Evolutionary conservation across 2,113 vertebrate species (phyloP).

Genomic region (Ameiurus melas): DNA sequence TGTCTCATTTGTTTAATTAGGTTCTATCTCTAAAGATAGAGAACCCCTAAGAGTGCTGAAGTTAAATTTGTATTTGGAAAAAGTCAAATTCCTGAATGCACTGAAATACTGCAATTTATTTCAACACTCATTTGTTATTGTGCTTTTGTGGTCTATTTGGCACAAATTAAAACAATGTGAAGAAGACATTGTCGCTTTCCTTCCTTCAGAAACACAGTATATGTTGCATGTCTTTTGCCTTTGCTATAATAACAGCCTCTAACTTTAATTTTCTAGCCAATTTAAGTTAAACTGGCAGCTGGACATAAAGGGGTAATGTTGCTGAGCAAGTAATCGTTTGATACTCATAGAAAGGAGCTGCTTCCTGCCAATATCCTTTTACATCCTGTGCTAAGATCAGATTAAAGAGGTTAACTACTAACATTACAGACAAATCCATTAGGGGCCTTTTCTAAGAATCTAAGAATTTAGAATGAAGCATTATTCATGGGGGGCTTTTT

Average conservation of each 20-base stretch:
- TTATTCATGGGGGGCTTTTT: background rate
- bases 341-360: conserved; percentile 11
- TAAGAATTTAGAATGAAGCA: background rate
- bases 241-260: background rate
- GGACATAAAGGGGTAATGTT: conserved; percentile 6
- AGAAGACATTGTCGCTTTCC: background rate
- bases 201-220: background rate
- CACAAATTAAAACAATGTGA: background rate
- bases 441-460: background rate
- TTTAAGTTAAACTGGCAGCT: conserved; percentile 22
- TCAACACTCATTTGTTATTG: background rate
- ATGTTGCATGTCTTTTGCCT: background rate
- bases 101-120: background rate
- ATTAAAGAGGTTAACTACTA: conserved; percentile 9
- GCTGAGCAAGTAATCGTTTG: conserved; percentile 12
- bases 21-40: background rate
- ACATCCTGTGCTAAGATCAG: background rate
- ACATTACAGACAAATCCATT: background rate
- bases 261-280: background rate
- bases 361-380: conserved; percentile 17
- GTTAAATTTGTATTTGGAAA: background rate
- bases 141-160: background rate
- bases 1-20: too few species aligned
- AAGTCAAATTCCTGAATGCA: background rate
- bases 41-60: background rate